These are phyloP conservation scores for Proisotoma minuta DNA, from an alignment of 2,888 invertebrate species.

Conservation along the genomic window DNA sequence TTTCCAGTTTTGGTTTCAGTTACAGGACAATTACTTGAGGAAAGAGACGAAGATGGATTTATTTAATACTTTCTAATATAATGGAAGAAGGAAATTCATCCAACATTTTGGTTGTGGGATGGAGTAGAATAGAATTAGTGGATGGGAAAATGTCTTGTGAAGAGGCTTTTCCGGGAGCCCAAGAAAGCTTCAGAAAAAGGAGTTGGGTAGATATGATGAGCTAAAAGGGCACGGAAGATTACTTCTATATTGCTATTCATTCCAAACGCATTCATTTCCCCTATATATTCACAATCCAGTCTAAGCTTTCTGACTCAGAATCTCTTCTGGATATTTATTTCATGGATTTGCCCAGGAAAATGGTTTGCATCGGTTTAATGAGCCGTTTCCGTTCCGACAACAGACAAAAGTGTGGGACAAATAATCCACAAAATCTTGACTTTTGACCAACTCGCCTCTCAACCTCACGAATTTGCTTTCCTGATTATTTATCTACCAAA, in stretches of 20 bases:
- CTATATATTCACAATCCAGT: conserved; percentile 8
- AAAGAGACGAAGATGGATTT: conserved; percentile 17
- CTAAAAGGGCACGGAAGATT: conserved; percentile 5
- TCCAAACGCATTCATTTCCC: not conserved
- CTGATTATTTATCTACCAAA: not conserved
- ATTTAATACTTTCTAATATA: conserved; percentile 15
- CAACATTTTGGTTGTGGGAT: not conserved
- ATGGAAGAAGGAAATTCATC: not conserved
- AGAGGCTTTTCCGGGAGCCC: conserved; percentile 9
- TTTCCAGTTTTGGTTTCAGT: not conserved
- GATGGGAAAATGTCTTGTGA: conserved; percentile 14
- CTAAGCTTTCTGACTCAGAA: not conserved
- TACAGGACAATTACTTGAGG: not conserved
- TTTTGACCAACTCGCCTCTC: conserved; percentile 4
- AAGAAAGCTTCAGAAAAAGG: conserved; percentile 4
- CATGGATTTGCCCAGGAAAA: not conserved
- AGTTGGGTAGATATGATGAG: not conserved
- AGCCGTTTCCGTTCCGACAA: conserved; percentile 44
- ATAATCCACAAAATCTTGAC: conserved; percentile 4
- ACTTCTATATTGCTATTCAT: conserved; percentile 5
- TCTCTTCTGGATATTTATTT: conserved; percentile 1
- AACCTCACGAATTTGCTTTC: not conserved
- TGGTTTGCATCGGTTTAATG: conserved; percentile 45
- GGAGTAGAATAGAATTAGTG: conserved; percentile 16
- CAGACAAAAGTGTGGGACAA: conserved; percentile 1